Evolutionary conservation across 2,888 invertebrate species (phyloP).

Genomic region (Protonemura montana): DNA sequence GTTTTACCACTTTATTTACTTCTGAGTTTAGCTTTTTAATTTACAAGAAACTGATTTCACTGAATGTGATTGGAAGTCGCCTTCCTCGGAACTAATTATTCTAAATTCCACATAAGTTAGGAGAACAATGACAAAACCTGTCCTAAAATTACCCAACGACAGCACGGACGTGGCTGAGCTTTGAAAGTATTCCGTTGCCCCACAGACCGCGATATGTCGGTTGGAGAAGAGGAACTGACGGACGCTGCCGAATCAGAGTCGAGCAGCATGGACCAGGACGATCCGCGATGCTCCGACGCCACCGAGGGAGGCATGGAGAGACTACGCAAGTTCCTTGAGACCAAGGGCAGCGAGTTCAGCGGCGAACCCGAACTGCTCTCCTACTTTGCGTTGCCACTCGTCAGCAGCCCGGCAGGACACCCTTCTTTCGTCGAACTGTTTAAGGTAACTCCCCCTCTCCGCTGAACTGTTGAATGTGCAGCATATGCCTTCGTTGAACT

Average conservation of each 20-base stretch:
- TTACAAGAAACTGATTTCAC: no score
- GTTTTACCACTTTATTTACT: no score
- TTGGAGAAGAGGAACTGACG: slow-evolving; percentile 20
- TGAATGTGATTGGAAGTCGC: no score
- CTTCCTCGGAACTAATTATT: no score
- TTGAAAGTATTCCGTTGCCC: neutral
- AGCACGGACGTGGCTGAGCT: no score
- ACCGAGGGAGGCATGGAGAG: slow-evolving; percentile 54
- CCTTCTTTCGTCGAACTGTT: slow-evolving; percentile 64
- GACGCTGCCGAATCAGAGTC: neutral
- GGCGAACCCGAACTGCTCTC: slow-evolving; percentile 64
- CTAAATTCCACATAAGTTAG: no score
- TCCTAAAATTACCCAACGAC: no score
- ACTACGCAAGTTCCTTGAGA: slow-evolving; percentile 58
- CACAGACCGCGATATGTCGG: slow-evolving; percentile 18
- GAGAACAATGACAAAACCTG: no score
- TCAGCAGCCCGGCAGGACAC: slow-evolving; percentile 63
- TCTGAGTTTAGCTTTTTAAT: no score
- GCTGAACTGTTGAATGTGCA: no score
- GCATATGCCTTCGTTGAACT: no score
- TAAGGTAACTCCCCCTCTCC: slow-evolving; percentile 52
- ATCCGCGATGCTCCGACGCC: neutral
- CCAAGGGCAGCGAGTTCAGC: slow-evolving; percentile 61
- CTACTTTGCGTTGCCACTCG: slow-evolving; percentile 66
- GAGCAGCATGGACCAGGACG: slow-evolving; percentile 18